Conservation (phyloP, 2,113 vertebrate genomes). For the Platanista minor region DNA sequence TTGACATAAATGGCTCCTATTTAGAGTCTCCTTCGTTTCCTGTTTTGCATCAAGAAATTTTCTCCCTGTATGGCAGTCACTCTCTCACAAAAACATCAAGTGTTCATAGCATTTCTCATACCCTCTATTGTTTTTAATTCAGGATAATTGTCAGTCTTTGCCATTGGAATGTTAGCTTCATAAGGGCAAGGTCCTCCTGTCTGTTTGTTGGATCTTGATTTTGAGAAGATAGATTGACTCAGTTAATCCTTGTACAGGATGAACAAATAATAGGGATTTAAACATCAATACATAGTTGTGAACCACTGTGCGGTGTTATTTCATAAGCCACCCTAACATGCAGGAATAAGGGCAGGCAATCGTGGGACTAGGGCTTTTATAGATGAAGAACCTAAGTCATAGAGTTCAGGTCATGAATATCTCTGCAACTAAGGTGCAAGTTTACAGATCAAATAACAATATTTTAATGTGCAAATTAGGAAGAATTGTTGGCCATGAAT, state of each 20-base stretch:
- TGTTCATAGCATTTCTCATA: neutral
- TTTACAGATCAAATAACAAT: neutral
- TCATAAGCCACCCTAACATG: neutral
- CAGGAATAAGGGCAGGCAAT: neutral
- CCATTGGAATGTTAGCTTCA: neutral
- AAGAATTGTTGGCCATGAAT: neutral
- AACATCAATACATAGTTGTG: neutral
- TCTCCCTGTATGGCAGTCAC: neutral
- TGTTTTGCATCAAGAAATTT: neutral
- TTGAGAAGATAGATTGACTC: neutral
- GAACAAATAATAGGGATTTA: neutral
- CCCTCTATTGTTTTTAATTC: neutral
- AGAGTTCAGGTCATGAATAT: neutral
- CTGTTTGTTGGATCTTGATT: neutral
- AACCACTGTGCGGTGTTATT: neutral
- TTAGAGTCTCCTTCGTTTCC: neutral
- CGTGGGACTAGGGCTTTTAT: neutral
- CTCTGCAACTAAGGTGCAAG: neutral
- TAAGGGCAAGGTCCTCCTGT: neutral
- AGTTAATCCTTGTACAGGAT: neutral
- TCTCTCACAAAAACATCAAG: neutral
- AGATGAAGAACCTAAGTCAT: neutral
- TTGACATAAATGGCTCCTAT: neutral
- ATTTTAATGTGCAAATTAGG: neutral
- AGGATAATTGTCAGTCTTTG: neutral